A percentile compares a stretch with the other conserved stretches of the same genome.
These are phyloP conservation scores for Lethenteron reissneri DNA, from an alignment of 2,113 vertebrate genomes.

Conservation along the genomic window DNA sequence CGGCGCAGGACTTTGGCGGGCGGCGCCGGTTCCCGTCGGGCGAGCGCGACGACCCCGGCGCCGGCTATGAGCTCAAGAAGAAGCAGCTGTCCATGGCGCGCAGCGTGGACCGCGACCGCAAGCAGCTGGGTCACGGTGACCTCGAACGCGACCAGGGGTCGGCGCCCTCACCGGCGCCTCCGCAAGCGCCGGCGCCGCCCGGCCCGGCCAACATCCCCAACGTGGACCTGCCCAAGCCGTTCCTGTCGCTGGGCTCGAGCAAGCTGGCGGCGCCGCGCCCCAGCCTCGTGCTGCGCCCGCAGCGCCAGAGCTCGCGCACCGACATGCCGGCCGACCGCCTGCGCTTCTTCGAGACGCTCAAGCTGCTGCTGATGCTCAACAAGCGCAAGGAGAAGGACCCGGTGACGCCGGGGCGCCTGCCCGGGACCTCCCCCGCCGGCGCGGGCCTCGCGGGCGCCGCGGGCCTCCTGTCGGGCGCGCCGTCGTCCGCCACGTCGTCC, in stretches of 20 bases:
- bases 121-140: no score
- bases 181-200: background rate
- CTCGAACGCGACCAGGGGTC: no score
- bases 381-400: conserved; percentile 98
- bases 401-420: conserved; percentile 36
- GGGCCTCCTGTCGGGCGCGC: background rate
- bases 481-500: background rate
- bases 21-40: no score
- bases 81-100: no score
- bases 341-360: conserved; percentile 91
- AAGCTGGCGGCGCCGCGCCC: conserved; percentile 70
- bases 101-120: no score
- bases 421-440: conserved; percentile 32
- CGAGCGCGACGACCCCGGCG: no score
- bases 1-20: no score
- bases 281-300: conserved; percentile 47
- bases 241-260: conserved; percentile 83
- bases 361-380: conserved; percentile 84
- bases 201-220: conserved; percentile 24
- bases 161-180: no score
- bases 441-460: no score
- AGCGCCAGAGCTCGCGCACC: conserved; percentile 78
- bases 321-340: conserved; percentile 85
- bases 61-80: no score
- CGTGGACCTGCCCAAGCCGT: conserved; percentile 89